Percentiles rank a stretch among this genome's conserved stretches.
These are phyloP conservation scores for Idaea biselata DNA, from an alignment of 2,888 invertebrate genomes.

Conservation along the genomic window DNA sequence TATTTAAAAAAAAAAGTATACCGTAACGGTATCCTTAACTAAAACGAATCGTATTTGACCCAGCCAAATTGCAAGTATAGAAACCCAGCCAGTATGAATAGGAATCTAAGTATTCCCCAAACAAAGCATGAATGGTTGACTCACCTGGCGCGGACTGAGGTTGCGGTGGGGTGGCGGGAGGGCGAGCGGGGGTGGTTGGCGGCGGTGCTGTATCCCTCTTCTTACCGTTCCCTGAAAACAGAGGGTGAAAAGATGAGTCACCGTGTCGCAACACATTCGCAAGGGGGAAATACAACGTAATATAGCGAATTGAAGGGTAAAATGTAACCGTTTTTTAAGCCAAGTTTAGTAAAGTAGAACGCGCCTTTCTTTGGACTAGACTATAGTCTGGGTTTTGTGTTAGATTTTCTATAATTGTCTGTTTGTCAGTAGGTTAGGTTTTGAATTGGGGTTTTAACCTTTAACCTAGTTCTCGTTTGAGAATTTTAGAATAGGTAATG, in stretches of 20 bases:
- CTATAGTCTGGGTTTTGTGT: background rate
- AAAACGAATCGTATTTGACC: too few relatives aligned
- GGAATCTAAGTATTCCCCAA: background rate
- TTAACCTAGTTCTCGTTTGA: background rate
- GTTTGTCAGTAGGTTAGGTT: background rate
- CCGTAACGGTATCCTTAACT: too few relatives aligned
- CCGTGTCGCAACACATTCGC: background rate
- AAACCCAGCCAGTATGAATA: background rate
- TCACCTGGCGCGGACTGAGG: slow-evolving; percentile 63
- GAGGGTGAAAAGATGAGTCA: slow-evolving; percentile 25
- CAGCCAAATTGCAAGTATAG: too few relatives aligned
- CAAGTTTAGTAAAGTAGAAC: background rate
- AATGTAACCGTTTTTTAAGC: background rate
- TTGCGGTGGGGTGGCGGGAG: slow-evolving; percentile 57
- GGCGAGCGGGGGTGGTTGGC: slow-evolving; percentile 58
- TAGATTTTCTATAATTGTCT: background rate
- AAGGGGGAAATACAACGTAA: background rate
- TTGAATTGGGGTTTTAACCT: background rate
- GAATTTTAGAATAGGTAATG: background rate
- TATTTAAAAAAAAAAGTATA: too few relatives aligned
- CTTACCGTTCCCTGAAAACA: slow-evolving; percentile 75
- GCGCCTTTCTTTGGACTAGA: background rate
- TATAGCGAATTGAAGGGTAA: background rate
- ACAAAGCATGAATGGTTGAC: slow-evolving; percentile 42
- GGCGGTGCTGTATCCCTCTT: slow-evolving; percentile 72